phyloP scores from a whole-genome alignment of 2,888 invertebrate genomes.

The Candidula unifasciata region DNA sequence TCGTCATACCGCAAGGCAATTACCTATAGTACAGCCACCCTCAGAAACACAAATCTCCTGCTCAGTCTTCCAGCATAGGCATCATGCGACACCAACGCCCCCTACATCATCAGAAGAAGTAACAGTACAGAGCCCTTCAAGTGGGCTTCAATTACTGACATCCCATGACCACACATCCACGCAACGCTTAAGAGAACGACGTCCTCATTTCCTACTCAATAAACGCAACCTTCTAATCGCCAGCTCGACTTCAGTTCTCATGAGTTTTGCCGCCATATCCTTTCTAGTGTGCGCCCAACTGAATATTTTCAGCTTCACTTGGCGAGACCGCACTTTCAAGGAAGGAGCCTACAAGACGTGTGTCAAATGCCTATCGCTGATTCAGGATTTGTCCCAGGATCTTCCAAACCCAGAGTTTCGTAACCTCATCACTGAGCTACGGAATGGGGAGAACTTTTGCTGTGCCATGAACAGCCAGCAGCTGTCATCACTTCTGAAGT shows the following conservation, averaged over 20 bases:
- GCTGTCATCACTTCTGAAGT: neutral
- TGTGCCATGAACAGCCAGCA: slow-evolving; percentile 2
- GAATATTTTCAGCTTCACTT: neutral
- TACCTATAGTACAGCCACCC: neutral
- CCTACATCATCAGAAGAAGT: slow-evolving; percentile 2
- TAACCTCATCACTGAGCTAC: neutral
- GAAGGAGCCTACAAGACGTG: neutral
- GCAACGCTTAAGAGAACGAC: neutral
- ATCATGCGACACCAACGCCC: neutral
- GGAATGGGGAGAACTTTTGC: neutral
- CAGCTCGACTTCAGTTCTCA: neutral
- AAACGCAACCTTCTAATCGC: neutral
- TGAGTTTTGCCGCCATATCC: neutral
- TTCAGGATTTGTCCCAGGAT: neutral
- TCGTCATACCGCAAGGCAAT: neutral
- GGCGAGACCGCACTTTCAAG: neutral
- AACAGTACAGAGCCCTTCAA: neutral
- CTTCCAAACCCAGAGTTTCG: neutral
- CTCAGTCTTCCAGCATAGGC: neutral
- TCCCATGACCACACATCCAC: neutral
- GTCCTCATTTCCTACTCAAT: neutral
- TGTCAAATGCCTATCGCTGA: neutral
- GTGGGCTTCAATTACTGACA: neutral
- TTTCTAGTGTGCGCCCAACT: neutral
- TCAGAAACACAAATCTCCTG: neutral